Base-by-base conservation (phyloP, 2,113 vertebrate genomes). In the Fregata magnificens region DNA sequence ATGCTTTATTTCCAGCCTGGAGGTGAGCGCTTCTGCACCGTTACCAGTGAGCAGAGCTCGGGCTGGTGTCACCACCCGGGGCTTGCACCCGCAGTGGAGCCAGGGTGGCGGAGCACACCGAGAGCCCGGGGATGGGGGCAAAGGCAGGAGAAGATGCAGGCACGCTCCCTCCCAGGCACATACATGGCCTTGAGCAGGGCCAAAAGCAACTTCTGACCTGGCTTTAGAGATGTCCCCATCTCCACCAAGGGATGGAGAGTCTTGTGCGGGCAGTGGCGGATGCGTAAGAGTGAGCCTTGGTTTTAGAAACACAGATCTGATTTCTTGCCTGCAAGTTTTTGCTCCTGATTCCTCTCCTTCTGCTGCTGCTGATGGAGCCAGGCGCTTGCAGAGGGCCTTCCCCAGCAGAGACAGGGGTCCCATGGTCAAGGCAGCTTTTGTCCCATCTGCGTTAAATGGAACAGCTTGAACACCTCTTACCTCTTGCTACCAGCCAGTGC, bases 71-170 rank as follows among this genome's bases (percentile, higher is more conserved):
- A 77, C 58, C 72, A 19, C n/a, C 44, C 5, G 0, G 36, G 16
- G 26, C 36, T 72, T 82, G 49, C 20, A 31, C 26, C 88, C 50
- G 79, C 16, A 1, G 49, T 10, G 28, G 59, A 32, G 36, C 38
- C 8, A 12, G 19, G 21, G 53, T 21, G 52, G n/a, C 13, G 29
- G 26, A 45, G 36, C 40, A 19, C 63, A 19, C 22, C 0, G 0
- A 71, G 72, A 83, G 36, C 44, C 53, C 9, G 2, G 44, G n/a
- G 3, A 2, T 36, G 45, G 29, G 59, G 40, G n/a, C 13, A 18
- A 29, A 62, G 53, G 38, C 55, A 65, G 70, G 49, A 78, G 25
- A 38, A n/a, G 69, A 47, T 5, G 11, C 59, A 40, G 38, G 34
- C 28, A 10, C 0, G 0, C 22, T 45, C 7, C 18, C 11, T 85